Percentiles rank a stretch among this genome's conserved stretches.
Evolutionary conservation across 1,140 invertebrate species (phyloP).

Genomic region (Calliopsis andreniformis): DNA sequence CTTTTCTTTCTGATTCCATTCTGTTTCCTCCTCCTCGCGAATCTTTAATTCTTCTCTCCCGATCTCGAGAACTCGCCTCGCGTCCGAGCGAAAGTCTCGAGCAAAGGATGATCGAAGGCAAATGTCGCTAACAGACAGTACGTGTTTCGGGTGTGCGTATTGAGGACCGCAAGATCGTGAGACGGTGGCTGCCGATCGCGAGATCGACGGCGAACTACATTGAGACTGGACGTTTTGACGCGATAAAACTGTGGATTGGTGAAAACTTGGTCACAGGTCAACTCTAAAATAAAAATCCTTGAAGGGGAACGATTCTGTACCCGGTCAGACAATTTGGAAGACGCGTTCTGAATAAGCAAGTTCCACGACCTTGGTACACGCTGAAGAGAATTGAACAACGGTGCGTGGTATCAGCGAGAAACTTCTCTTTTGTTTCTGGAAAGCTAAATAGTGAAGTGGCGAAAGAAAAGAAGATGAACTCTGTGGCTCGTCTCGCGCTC

Average conservation of each 20-base stretch:
- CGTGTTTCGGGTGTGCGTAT: slow-evolving; percentile 43
- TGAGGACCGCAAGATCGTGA: slow-evolving; percentile 34
- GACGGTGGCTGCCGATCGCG: slow-evolving; percentile 50
- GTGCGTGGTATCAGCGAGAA: slow-evolving; percentile 35
- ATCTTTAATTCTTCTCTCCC: background rate
- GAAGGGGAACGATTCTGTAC: background rate
- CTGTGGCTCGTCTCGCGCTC: slow-evolving; percentile 43
- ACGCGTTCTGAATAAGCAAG: slow-evolving; percentile 60
- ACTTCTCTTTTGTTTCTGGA: background rate
- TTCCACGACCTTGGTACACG: slow-evolving; percentile 40
- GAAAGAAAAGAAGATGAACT: slow-evolving; percentile 26
- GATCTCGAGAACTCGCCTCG: background rate
- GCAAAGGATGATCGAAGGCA: slow-evolving; percentile 20
- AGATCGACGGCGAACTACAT: slow-evolving; percentile 39
- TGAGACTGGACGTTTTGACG: background rate
- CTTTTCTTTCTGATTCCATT: background rate
- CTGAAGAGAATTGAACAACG: slow-evolving; percentile 33
- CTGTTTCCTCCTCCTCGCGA: background rate
- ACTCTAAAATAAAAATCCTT: background rate
- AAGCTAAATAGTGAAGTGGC: slow-evolving; percentile 18
- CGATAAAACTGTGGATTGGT: background rate
- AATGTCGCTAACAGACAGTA: slow-evolving; percentile 33
- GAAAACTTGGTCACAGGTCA: background rate
- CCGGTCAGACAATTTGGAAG: slow-evolving; percentile 62
- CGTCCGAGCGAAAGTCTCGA: background rate